phyloP scores from a whole-genome alignment of 2,888 invertebrate genomes.

The Rhabditoides inermis region DNA sequence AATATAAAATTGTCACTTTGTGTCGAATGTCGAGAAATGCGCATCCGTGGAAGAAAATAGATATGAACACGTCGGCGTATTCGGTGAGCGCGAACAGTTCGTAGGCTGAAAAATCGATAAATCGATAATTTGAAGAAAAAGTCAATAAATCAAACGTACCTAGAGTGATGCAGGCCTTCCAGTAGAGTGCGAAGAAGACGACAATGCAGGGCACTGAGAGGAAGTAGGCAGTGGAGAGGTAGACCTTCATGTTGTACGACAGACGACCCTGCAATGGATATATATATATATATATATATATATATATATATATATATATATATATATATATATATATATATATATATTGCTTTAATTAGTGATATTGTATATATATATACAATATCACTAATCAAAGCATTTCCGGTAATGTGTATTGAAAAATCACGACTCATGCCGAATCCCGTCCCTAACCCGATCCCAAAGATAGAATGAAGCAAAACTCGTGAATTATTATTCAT shows the following conservation, averaged over 20 bases:
- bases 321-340: too few relatives aligned
- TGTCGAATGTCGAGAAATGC: constrained; percentile 47
- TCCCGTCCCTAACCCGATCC: too few relatives aligned
- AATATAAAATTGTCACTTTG: constrained; percentile 21
- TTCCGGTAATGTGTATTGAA: too few relatives aligned
- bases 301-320: too few relatives aligned
- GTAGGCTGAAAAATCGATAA: constrained; percentile 33
- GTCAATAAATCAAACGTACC: constrained; percentile 16
- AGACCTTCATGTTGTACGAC: constrained; percentile 36
- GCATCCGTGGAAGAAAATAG: constrained; percentile 43
- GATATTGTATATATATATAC: too few relatives aligned
- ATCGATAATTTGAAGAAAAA: background rate
- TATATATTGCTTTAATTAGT: too few relatives aligned
- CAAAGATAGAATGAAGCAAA: too few relatives aligned
- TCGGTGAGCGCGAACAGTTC: constrained; percentile 46
- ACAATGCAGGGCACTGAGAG: constrained; percentile 38
- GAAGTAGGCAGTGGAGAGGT: constrained; percentile 28
- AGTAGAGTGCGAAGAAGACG: constrained; percentile 40
- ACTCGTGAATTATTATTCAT: too few relatives aligned
- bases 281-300: too few relatives aligned
- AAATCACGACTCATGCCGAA: too few relatives aligned
- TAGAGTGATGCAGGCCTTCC: constrained; percentile 46
- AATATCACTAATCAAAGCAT: too few relatives aligned
- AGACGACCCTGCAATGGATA: constrained; percentile 39
- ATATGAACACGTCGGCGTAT: constrained; percentile 43